Conservation (phyloP, 2,797 vertebrate genomes). For the Eulemur coronatus region DNA sequence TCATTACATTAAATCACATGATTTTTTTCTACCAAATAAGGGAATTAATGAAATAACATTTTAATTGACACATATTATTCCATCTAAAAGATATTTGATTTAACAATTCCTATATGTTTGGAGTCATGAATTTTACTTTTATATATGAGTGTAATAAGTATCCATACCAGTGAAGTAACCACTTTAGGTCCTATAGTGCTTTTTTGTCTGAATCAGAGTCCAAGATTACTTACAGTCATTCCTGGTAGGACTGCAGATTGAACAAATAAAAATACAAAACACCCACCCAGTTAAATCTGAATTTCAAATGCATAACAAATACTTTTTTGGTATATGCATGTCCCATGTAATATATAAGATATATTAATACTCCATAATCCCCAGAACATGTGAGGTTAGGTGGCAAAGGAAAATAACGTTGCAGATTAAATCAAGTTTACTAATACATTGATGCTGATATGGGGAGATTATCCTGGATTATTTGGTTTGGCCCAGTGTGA, state of each 20-base stretch:
- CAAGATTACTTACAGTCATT: background rate
- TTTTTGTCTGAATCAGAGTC: background rate
- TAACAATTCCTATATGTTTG: background rate
- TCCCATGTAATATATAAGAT: background rate
- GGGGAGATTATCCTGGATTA: background rate
- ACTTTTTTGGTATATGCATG: background rate
- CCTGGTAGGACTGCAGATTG: background rate
- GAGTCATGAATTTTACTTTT: background rate
- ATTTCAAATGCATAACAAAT: background rate
- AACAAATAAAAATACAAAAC: background rate
- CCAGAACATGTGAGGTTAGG: background rate
- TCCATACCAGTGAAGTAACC: background rate
- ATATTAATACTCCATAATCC: background rate
- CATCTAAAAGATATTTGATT: background rate
- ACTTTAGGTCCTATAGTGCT: background rate
- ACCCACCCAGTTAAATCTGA: background rate
- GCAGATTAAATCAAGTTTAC: background rate
- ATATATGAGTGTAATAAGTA: background rate
- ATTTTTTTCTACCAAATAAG: background rate
- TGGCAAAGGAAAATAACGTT: background rate
- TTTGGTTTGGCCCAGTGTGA: rapidly evolving
- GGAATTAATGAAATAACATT: background rate
- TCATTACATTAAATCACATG: background rate
- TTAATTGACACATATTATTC: background rate
- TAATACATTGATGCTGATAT: background rate